phyloP scores from a whole-genome alignment of 2,888 invertebrate species.

The Dugesia japonica region DNA sequence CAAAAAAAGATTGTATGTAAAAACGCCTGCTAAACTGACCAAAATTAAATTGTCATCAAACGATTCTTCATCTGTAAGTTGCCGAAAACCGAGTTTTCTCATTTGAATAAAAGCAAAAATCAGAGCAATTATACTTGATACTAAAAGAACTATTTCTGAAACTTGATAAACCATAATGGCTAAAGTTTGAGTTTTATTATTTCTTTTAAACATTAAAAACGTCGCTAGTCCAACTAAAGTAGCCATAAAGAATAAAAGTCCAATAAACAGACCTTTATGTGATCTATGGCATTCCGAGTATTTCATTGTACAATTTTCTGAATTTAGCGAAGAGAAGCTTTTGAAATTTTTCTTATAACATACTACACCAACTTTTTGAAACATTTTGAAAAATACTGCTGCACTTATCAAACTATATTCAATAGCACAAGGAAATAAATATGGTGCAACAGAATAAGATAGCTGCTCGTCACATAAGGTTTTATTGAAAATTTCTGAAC shows the following conservation, averaged over 20 bases:
- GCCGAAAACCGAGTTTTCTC: background rate
- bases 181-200: background rate
- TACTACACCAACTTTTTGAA: slow-evolving; percentile 28
- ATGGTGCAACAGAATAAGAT: slow-evolving; percentile 25
- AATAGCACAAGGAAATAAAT: slow-evolving; percentile 33
- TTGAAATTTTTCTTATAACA: background rate
- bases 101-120: background rate
- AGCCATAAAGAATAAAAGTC: slow-evolving; percentile 28
- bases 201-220: slow-evolving; percentile 21
- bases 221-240: slow-evolving; percentile 30
- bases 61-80: slow-evolving; percentile 36
- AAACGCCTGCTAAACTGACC: slow-evolving; percentile 78
- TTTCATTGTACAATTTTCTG: background rate
- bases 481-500: too few species aligned
- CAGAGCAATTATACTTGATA: background rate
- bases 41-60: slow-evolving; percentile 62
- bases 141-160: background rate
- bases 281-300: slow-evolving; percentile 31
- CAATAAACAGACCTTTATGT: slow-evolving; percentile 33
- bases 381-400: slow-evolving; percentile 32
- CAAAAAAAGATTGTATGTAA: slow-evolving; percentile 52
- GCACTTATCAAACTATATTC: slow-evolving; percentile 34
- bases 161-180: slow-evolving; percentile 16
- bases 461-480: background rate
- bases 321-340: background rate